Conservation (phyloP, 30 jellyfish, hydroid and myxozoan species). For the Sanderia malayensis region DNA sequence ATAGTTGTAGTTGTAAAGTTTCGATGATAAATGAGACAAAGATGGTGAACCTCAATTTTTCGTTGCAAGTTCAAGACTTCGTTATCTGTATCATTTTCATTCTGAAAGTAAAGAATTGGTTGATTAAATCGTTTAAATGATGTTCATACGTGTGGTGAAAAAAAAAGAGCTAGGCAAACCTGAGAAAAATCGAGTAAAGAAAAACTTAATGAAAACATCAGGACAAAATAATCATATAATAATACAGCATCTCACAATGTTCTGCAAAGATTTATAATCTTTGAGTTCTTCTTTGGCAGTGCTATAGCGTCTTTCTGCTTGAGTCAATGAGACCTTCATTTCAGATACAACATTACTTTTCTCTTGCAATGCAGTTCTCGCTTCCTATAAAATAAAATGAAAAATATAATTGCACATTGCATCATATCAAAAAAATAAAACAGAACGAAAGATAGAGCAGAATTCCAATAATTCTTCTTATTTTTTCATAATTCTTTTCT, state of each 20-base stretch:
- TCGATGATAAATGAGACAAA: background rate
- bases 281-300: background rate
- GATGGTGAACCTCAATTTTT: background rate
- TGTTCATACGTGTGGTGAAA: too few species aligned
- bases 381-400: background rate
- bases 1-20: too few species aligned
- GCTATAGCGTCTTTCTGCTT: background rate
- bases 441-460: too few species aligned
- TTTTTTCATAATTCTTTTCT: too few species aligned
- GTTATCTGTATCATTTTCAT: background rate
- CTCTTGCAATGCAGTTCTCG: background rate
- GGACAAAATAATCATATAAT: too few species aligned
- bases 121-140: too few species aligned
- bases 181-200: too few species aligned
- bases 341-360: background rate
- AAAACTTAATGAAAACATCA: too few species aligned
- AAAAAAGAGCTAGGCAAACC: too few species aligned
- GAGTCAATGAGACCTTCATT: background rate
- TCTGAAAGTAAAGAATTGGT: background rate
- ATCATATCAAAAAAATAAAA: too few species aligned
- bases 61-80: background rate
- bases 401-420: background rate
- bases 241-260: background rate
- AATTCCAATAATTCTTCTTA: too few species aligned
- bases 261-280: background rate